phyloP scores from a whole-genome alignment of 53 echinoderm and acorn worm genomes.

The Hippasteria phrygiana region DNA sequence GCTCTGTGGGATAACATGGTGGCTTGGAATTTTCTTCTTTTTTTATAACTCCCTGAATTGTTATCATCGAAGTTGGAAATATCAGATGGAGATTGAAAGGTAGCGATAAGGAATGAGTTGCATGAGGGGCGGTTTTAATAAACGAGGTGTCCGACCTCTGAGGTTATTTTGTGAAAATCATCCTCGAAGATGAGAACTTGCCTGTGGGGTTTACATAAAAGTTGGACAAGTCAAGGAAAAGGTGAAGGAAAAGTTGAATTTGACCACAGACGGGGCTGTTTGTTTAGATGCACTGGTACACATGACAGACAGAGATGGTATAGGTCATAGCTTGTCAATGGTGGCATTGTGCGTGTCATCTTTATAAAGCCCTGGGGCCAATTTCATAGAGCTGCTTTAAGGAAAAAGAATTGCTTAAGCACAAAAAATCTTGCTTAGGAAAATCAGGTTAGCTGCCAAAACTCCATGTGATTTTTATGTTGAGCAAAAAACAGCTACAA shows the following conservation, averaged over 20 bases:
- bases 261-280: no score
- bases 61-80: constrained; percentile 5
- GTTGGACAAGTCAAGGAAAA: neutral
- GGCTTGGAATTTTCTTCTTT: neutral
- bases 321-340: no score
- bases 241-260: neutral
- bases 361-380: no score
- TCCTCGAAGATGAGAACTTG: neutral
- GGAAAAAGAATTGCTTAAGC: no score
- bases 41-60: neutral
- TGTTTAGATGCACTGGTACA: no score
- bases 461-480: no score
- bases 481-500: no score
- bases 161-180: neutral
- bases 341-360: no score
- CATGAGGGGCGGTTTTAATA: neutral
- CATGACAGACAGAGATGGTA: no score
- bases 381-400: no score
- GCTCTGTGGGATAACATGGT: neutral
- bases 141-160: constrained; percentile 13
- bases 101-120: constrained; percentile 29
- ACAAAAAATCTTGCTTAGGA: no score
- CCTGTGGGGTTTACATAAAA: neutral
- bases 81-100: constrained; percentile 12
- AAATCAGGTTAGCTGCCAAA: no score